phyloP scores from a whole-genome alignment of 2,888 invertebrate species.

The Prostheceraeus crozeri region DNA sequence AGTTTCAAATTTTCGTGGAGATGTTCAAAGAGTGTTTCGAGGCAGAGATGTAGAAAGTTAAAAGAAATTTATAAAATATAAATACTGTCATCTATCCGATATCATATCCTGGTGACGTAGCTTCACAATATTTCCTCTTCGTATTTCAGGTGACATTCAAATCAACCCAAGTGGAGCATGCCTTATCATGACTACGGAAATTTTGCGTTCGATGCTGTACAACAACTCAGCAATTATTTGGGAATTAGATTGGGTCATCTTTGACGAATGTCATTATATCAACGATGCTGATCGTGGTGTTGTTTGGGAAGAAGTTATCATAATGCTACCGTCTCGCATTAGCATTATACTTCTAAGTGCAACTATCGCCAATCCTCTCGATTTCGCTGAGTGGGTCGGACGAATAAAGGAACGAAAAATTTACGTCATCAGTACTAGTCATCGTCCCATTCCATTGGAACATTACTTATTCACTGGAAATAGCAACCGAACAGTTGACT shows the following conservation, averaged over 20 bases:
- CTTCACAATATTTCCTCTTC: too few species aligned
- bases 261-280: slow-evolving; percentile 98
- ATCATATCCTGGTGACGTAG: too few species aligned
- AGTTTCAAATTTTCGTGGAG: too few species aligned
- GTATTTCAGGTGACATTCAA: slow-evolving; percentile 70
- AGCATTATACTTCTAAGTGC: slow-evolving; percentile 93
- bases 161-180: slow-evolving; percentile 86
- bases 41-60: too few species aligned
- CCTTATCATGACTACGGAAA: slow-evolving; percentile 98
- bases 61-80: too few species aligned
- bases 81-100: too few species aligned
- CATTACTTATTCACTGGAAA: slow-evolving; percentile 76
- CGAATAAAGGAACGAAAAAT: slow-evolving; percentile 55
- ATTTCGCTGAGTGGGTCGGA: slow-evolving; percentile 72
- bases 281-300: slow-evolving; percentile 93
- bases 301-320: slow-evolving; percentile 98
- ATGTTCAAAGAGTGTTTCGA: too few species aligned
- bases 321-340: slow-evolving; percentile 84
- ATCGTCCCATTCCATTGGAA: slow-evolving; percentile 87
- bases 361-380: slow-evolving; percentile 90
- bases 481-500: slow-evolving; percentile 41
- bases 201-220: slow-evolving; percentile 83
- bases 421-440: slow-evolving; percentile 83
- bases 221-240: slow-evolving; percentile 79
- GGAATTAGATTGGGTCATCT: slow-evolving; percentile 95